Conservation (phyloP, 92 coral and sea anemone species). For the Bergia puertoricense region DNA sequence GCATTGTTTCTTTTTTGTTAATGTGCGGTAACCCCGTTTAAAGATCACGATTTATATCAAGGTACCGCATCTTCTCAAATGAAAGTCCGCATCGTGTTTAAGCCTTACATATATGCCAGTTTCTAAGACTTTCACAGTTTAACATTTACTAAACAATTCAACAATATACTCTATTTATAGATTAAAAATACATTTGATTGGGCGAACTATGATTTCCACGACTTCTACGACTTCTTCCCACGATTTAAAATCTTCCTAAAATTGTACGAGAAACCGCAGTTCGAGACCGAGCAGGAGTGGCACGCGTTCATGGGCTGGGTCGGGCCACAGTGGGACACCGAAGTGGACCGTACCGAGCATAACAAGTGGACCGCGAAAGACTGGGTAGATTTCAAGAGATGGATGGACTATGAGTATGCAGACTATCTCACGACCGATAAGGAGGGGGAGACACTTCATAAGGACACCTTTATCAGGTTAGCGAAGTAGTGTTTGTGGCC, state of each 20-base stretch:
- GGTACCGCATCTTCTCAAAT: no score
- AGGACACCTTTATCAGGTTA: slow-evolving; percentile 62
- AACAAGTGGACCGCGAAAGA: slow-evolving; percentile 43
- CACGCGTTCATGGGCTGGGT: slow-evolving; percentile 50
- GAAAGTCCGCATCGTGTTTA: no score
- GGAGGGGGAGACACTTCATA: background rate
- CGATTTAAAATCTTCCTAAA: slow-evolving; percentile 33
- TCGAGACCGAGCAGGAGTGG: slow-evolving; percentile 50
- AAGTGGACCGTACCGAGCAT: slow-evolving; percentile 36
- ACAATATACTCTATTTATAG: background rate
- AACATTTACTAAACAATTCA: background rate
- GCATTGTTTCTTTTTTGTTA: no score
- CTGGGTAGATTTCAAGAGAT: slow-evolving; percentile 43
- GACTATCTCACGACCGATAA: background rate
- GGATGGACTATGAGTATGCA: slow-evolving; percentile 50
- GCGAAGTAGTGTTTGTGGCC: background rate
- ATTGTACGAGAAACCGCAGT: slow-evolving; percentile 41
- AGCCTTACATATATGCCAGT: no score
- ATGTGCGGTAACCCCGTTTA: no score
- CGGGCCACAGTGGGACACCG: slow-evolving; percentile 49
- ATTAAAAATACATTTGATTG: slow-evolving; percentile 42
- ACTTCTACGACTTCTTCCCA: slow-evolving; percentile 53
- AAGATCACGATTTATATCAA: no score
- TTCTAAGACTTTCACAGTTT: no score
- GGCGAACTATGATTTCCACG: slow-evolving; percentile 54